Base-by-base conservation (phyloP, 2,113 vertebrate species). In the Peromyscus polionotus region DNA sequence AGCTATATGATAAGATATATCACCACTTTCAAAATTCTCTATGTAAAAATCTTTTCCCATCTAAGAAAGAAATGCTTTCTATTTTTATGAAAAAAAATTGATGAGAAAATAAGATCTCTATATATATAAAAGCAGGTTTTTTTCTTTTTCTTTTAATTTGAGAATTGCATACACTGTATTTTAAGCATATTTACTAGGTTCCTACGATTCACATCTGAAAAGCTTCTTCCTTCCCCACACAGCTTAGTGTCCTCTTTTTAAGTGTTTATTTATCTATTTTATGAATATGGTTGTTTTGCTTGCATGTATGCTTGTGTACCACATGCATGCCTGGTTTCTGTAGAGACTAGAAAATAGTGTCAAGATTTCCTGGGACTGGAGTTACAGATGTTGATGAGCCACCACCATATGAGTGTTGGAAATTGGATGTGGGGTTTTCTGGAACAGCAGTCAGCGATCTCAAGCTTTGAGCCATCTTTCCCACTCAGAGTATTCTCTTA, bases 1-100 rank as follows among this genome's bases (percentile, higher is more conserved):
- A 80, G 48, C 73, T 20, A 80, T 77, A 36, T 72, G 1, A 51
- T 61, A 72, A 88, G 48, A 28, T 59, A 57, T 20, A 24, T 59
- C 10, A 54, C 1, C 39, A 68, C 75, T 81, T 88, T 57, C 12
- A 91, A 54, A 17, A 61, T 73, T 65, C 22, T 17, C 10, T 84
- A 39, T 13, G 59, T 59, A 48, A 88, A 80, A 85, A 54, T 9
- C 0, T 3, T 57, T 92, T 76, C 0, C 20, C 3, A 73, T 48
- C 2, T 48, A 90, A 90, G 7, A 90, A 95, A 79, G 39, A 75
- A 81, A n/a, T 80, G 31, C 85, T 85, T 83, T 77, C 89, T 75
- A 72, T 88, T 48, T 90, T 73, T 91, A 75, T 61, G 17, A 24
- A 88, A 19, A 61, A 75, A 61, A 75, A 63, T 77, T 24, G 63